Base-by-base conservation (phyloP, 2,888 invertebrate genomes). In the Pseudanteris insignis region DNA sequence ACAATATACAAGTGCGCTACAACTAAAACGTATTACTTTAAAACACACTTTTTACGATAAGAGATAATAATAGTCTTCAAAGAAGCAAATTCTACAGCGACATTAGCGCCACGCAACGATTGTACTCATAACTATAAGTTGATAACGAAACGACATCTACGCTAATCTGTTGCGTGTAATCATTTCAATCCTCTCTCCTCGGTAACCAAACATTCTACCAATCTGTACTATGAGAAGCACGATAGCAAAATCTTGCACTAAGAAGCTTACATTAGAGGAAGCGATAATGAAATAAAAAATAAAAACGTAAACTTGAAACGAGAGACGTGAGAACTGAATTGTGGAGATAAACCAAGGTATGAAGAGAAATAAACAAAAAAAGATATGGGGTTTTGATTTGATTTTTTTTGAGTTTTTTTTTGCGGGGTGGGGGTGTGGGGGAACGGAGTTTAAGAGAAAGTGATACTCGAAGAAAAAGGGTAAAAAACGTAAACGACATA, bases 151-250 rank as follows among this genome's bases (percentile, higher is more conserved):
- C 30, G 30, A 8, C 13, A 13, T 5, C 13, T 13, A 14, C 10
- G 12, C 34, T 6, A 2, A 34, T 18, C 34, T 18, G 9, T 32
- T 6, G 11, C 26, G 14, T n/a, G 11, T 24, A 37, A 46, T 44
- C 53, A 60, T 48, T 60, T 53, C 32, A 41, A 60, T 48, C 47
- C 34, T 44, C 47, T 32, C 53, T 60, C 53, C 59, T 60, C 48
- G 21, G 41, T 28, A 26, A 32, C 15, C 53, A 53, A 21, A 43
- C 53, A 37, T 53, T 32, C 60, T 60, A 60, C 37, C 44, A 60
- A 54, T 60, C 60, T 54, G 13, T 37, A 43, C 53, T 60, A 60
- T 40, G 25, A 24, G 33, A 53, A 60, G 59, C 59, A 43, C 36
- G 28, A 11, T 50, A 61, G 33, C 43, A 5, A 54, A 61, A 44